A percentile compares a stretch with the other conserved stretches of the same genome.
These are phyloP conservation scores for Hippoglossus stenolepis DNA, from an alignment of 2,113 vertebrate species.

Conservation along the genomic window DNA sequence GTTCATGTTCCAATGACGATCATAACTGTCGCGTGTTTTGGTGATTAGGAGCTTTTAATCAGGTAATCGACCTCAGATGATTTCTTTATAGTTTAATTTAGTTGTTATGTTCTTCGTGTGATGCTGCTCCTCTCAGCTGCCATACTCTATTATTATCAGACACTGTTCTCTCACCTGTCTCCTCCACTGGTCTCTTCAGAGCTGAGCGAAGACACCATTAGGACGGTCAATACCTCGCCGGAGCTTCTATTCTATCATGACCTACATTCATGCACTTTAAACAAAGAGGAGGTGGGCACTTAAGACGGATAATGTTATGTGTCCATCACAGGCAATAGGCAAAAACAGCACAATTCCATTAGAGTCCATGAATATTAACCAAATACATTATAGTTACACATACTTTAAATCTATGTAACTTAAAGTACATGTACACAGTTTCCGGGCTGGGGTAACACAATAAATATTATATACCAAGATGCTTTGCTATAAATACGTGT, in stretches of 20 bases:
- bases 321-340: background rate
- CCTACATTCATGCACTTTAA: conserved; percentile 44
- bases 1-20: background rate
- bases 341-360: conserved; percentile 10
- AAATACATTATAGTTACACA: background rate
- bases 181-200: conserved; percentile 2
- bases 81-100: conserved; percentile 17
- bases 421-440: background rate
- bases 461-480: too few species aligned
- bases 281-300: conserved; percentile 16
- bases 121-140: background rate
- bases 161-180: conserved; percentile 1
- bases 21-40: background rate
- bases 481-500: too few species aligned
- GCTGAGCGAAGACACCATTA: conserved; percentile 37
- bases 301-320: background rate
- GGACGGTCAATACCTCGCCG: conserved; percentile 30
- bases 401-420: background rate
- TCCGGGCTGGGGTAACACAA: background rate
- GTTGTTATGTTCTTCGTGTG: background rate
- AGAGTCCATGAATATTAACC: conserved; percentile 1
- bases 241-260: conserved; percentile 17
- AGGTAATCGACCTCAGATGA: conserved; percentile 22
- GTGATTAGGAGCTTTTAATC: conserved; percentile 44
- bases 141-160: background rate